These are phyloP conservation scores for Apis dorsata DNA, from an alignment of 1,140 invertebrate genomes.

Conservation along the genomic window DNA sequence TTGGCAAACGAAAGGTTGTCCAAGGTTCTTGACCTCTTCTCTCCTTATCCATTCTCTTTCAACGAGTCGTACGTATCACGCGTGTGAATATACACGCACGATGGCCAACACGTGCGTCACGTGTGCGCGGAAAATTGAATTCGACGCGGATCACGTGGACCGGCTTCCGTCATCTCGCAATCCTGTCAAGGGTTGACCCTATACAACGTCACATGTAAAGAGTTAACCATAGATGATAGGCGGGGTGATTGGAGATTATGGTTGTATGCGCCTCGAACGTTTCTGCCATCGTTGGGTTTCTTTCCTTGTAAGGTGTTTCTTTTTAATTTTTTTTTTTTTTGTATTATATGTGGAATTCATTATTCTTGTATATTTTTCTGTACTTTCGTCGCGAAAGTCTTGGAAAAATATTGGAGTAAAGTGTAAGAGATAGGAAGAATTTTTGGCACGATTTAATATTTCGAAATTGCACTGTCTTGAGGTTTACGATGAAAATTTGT, in stretches of 20 bases:
- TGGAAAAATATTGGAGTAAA: too few relatives aligned
- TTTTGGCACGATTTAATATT: too few relatives aligned
- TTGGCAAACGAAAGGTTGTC: slow-evolving; percentile 49
- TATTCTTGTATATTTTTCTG: too few relatives aligned
- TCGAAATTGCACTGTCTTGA: too few relatives aligned
- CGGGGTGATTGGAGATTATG: slow-evolving; percentile 31
- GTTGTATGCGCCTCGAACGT: background rate
- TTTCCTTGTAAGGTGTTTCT: background rate
- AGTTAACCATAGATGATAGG: slow-evolving; percentile 16
- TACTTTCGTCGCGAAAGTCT: too few relatives aligned
- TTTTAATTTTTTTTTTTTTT: background rate
- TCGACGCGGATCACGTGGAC: slow-evolving; percentile 46
- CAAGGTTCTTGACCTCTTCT: slow-evolving; percentile 58
- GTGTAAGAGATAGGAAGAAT: too few relatives aligned
- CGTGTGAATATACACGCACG: too few relatives aligned
- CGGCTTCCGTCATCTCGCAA: slow-evolving; percentile 21
- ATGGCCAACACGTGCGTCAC: slow-evolving; percentile 36
- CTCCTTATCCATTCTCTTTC: background rate
- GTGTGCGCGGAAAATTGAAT: slow-evolving; percentile 57
- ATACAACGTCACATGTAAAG: slow-evolving; percentile 24
- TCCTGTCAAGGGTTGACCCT: slow-evolving; percentile 28
- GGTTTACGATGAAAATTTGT: too few relatives aligned
- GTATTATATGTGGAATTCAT: too few relatives aligned
- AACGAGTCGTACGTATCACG: background rate
- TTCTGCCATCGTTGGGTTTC: background rate